phyloP scores from a whole-genome alignment of 2,888 invertebrate species.

The Portevinia maculata region DNA sequence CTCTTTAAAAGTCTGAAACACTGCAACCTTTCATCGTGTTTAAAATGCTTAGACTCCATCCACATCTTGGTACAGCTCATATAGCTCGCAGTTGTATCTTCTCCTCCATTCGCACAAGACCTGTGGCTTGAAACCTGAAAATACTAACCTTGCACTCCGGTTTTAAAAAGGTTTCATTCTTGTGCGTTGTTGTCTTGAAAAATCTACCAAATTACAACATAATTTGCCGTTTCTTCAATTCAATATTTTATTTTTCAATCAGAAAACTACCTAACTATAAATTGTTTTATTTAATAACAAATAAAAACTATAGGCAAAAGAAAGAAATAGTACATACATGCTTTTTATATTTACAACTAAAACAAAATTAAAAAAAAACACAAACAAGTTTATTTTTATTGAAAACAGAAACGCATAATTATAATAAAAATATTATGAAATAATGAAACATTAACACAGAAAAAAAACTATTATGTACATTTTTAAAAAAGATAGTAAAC shows the following conservation, averaged over 20 bases:
- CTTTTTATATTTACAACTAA: constrained; percentile 44
- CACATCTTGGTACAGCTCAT: no score
- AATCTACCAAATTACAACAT: not conserved
- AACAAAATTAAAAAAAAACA: constrained; percentile 1
- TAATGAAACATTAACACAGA: constrained; percentile 55
- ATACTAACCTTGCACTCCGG: no score
- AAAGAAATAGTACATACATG: constrained; percentile 35
- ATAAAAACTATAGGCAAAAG: constrained; percentile 26
- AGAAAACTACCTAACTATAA: constrained; percentile 31
- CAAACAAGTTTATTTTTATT: constrained; percentile 20
- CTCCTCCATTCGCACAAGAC: no score
- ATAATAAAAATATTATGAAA: constrained; percentile 35
- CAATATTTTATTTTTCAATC: not conserved
- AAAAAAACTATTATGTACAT: constrained; percentile 38
- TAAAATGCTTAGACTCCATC: no score
- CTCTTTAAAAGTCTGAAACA: no score
- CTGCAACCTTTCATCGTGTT: no score
- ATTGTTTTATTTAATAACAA: constrained; percentile 24
- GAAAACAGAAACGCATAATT: constrained; percentile 21
- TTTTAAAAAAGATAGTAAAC: constrained; percentile 42
- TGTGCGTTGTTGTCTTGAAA: not conserved
- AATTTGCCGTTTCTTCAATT: not conserved
- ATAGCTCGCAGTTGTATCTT: no score
- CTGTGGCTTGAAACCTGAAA: no score
- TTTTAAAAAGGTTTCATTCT: not conserved